Conservation (phyloP, 1,140 invertebrate species). For the Cherax quadricarinatus region DNA sequence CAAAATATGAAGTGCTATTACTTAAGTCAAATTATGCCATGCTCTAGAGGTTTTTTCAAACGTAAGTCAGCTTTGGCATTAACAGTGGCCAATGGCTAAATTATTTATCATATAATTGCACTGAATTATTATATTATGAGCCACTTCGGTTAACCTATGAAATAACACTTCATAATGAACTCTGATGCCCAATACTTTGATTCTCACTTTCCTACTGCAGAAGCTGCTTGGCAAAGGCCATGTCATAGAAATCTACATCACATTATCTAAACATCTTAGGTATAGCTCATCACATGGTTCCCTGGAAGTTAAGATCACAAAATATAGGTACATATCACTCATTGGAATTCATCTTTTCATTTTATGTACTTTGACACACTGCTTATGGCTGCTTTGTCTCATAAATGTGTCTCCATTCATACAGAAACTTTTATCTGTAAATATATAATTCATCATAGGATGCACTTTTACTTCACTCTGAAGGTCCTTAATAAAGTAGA, state of each 20-base stretch:
- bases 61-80: conserved; percentile 23
- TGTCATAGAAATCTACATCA: conserved; percentile 67
- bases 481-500: conserved; percentile 62
- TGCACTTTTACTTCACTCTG: conserved; percentile 63
- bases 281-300: conserved; percentile 70
- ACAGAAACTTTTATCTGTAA: conserved; percentile 52
- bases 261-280: conserved; percentile 68
- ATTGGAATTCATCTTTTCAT: conserved; percentile 58
- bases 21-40: conserved; percentile 48
- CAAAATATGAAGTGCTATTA: conserved; percentile 56
- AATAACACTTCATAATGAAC: conserved; percentile 33
- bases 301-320: conserved; percentile 71
- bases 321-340: conserved; percentile 69
- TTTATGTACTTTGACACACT: conserved; percentile 63
- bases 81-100: neutral
- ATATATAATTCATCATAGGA: conserved; percentile 55
- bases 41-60: conserved; percentile 19
- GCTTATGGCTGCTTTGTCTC: conserved; percentile 55
- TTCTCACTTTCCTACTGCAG: conserved; percentile 63
- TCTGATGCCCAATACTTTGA: conserved; percentile 57
- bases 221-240: conserved; percentile 62
- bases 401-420: conserved; percentile 14
- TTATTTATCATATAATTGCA: conserved; percentile 16
- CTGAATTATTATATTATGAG: conserved; percentile 13
- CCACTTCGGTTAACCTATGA: neutral